These are phyloP conservation scores for Selene dorsalis DNA, from an alignment of 2,797 vertebrate genomes.

Conservation along the genomic window DNA sequence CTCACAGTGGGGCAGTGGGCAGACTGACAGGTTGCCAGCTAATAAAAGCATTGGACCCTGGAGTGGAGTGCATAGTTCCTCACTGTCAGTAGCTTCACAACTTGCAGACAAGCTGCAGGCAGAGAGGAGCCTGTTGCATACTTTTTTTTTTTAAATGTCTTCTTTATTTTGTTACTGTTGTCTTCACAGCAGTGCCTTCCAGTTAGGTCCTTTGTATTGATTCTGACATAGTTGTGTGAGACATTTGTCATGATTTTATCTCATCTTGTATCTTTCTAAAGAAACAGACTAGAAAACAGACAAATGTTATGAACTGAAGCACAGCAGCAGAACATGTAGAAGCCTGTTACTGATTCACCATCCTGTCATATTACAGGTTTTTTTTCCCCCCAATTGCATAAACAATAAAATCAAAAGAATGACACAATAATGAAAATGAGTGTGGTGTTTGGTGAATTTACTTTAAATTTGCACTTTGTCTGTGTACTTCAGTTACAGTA, in stretches of 20 bases:
- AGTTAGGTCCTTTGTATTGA: background rate
- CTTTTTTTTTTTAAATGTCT: background rate
- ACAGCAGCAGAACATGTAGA: slow-evolving; percentile 8
- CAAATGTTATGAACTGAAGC: slow-evolving; percentile 8
- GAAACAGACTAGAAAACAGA: slow-evolving; percentile 7
- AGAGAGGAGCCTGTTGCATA: background rate
- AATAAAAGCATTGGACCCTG: slow-evolving; percentile 62
- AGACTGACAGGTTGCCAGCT: slow-evolving; percentile 53
- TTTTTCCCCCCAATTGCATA: slow-evolving; percentile 16
- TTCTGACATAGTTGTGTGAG: background rate
- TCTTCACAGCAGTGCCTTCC: background rate
- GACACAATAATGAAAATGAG: too few species aligned
- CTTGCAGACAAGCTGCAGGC: slow-evolving; percentile 22
- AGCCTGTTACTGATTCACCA: slow-evolving; percentile 1
- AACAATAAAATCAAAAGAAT: too few species aligned
- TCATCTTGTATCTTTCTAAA: background rate
- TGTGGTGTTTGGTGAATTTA: too few species aligned
- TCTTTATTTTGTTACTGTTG: background rate
- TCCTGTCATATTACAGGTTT: background rate
- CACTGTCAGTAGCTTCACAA: slow-evolving; percentile 33
- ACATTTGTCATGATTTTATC: slow-evolving; percentile 1
- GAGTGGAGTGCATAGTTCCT: slow-evolving; percentile 48
- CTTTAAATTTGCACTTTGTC: too few species aligned
- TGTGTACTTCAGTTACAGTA: too few species aligned
- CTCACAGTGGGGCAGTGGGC: slow-evolving; percentile 37